Conservation (phyloP, 1,140 invertebrate species). For the Lasaia peninsularis region DNA sequence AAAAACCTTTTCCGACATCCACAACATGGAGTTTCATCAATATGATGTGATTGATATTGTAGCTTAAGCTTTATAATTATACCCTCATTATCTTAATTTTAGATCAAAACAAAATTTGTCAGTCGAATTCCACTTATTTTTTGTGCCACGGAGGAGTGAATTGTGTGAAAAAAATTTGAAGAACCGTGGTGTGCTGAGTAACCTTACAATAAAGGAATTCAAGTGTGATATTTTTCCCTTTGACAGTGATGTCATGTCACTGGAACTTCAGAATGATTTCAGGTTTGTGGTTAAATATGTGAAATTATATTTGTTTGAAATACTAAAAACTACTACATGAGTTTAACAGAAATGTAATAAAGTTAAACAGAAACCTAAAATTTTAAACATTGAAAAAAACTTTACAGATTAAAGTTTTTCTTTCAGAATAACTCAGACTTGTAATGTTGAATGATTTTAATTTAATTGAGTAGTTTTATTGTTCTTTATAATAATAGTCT, state of each 20-base stretch:
- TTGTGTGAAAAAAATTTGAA: constrained; percentile 91
- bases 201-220: constrained; percentile 89
- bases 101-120: constrained; percentile 51
- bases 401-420: too few species aligned
- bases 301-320: not conserved
- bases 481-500: not conserved
- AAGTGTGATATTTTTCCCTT: constrained; percentile 93
- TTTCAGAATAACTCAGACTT: too few species aligned
- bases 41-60: too few species aligned
- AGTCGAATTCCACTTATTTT: constrained; percentile 87
- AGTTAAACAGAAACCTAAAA: too few species aligned
- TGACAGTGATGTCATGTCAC: constrained; percentile 94
- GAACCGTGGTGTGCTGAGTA: constrained; percentile 88
- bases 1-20: too few species aligned
- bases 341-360: too few species aligned
- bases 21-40: too few species aligned
- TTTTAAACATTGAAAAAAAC: too few species aligned
- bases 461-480: too few species aligned
- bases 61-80: too few species aligned
- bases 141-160: constrained; percentile 92
- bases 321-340: too few species aligned
- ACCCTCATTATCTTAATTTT: constrained; percentile 6
- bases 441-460: too few species aligned
- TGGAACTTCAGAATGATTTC: constrained; percentile 91
- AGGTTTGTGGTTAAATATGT: constrained; percentile 60